phyloP scores from a whole-genome alignment of 2,888 invertebrate genomes.

The Mesorhabditis belari region DNA sequence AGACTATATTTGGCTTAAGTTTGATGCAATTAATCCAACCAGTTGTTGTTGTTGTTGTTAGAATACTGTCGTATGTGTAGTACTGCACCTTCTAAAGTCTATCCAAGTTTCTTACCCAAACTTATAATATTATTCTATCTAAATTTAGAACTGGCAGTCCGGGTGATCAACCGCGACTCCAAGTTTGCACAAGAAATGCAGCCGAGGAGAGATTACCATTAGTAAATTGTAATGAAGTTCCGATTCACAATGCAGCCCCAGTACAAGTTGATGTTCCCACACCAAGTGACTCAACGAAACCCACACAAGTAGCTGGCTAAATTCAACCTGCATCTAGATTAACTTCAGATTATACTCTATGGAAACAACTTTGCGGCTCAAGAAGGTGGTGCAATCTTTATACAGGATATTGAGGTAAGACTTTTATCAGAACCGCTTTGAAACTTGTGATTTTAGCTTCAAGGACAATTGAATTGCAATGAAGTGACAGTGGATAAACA shows the following conservation, averaged over 20 bases:
- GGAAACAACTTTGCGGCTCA: slow-evolving; percentile 37
- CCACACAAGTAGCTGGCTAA: slow-evolving; percentile 19
- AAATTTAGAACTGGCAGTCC: slow-evolving; percentile 9
- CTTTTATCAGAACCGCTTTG: neutral
- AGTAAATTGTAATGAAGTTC: slow-evolving; percentile 33
- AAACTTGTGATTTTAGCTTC: neutral
- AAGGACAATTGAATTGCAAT: slow-evolving; percentile 26
- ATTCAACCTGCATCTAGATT: neutral
- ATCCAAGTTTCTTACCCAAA: too few relatives aligned
- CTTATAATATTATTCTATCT: too few relatives aligned
- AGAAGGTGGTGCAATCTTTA: slow-evolving; percentile 35
- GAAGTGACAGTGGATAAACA: slow-evolving; percentile 8
- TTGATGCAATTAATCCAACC: too few relatives aligned
- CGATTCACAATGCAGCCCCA: slow-evolving; percentile 37
- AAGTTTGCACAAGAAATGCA: slow-evolving; percentile 33
- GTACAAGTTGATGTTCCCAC: slow-evolving; percentile 25
- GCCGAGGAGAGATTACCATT: slow-evolving; percentile 31
- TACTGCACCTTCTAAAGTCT: neutral
- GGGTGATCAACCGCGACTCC: slow-evolving; percentile 32
- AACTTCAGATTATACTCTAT: slow-evolving; percentile 24
- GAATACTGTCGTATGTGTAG: too few relatives aligned
- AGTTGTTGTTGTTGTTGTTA: too few relatives aligned
- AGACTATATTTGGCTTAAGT: too few relatives aligned
- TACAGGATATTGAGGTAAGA: slow-evolving; percentile 39
- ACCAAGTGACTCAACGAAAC: slow-evolving; percentile 24